Conservation (phyloP, 2,888 invertebrate genomes). For the Megalurothrips usitatus region DNA sequence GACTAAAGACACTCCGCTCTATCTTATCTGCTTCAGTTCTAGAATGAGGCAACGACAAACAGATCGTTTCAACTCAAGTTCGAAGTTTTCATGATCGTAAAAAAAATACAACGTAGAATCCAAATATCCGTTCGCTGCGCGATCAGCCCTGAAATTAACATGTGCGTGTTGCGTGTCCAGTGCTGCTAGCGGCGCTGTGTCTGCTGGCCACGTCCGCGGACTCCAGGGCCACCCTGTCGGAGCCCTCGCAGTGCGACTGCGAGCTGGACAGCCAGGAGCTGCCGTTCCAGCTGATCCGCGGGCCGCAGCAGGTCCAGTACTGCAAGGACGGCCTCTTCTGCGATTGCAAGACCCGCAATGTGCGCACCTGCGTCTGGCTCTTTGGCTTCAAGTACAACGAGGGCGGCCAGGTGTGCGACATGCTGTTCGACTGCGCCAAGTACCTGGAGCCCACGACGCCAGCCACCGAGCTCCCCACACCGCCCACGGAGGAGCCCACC, state of each 20-base stretch:
- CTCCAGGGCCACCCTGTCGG: neutral
- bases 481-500: neutral
- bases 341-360: neutral
- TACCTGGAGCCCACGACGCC: neutral
- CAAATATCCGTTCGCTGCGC: too few species aligned
- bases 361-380: neutral
- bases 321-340: neutral
- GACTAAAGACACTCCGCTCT: too few species aligned
- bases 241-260: neutral
- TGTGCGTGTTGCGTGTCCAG: neutral
- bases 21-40: too few species aligned
- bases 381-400: neutral
- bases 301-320: neutral
- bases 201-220: neutral
- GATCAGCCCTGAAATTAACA: too few species aligned
- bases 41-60: too few species aligned
- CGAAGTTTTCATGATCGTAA: too few species aligned
- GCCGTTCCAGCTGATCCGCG: constrained; percentile 10
- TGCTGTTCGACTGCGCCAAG: neutral
- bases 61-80: too few species aligned
- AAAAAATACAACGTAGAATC: too few species aligned
- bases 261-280: neutral
- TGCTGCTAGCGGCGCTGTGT: neutral
- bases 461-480: neutral
- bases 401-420: neutral